Percentiles rank a stretch among this genome's conserved stretches.
phyloP scores from a whole-genome alignment of 2,888 invertebrate genomes.

The Heliconius hortense region DNA sequence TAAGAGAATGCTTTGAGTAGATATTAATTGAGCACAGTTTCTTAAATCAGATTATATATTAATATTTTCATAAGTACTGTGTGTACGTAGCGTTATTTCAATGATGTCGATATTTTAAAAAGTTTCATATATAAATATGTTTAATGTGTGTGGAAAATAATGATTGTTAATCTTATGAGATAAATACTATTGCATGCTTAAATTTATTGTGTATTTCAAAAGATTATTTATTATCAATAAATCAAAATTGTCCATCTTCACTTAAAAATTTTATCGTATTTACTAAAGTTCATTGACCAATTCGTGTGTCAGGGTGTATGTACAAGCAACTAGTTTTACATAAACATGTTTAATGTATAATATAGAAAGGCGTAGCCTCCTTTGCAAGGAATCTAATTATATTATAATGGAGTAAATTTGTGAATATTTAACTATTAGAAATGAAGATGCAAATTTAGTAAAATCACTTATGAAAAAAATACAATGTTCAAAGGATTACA shows the following conservation, averaged over 20 bases:
- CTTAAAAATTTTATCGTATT: conserved; percentile 20
- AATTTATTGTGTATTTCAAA: conserved; percentile 14
- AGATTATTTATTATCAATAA: background rate
- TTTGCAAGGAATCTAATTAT: background rate
- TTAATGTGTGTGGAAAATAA: conserved; percentile 9
- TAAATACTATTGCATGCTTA: conserved; percentile 21
- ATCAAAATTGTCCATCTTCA: conserved; percentile 14
- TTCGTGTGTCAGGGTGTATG: conserved; percentile 21
- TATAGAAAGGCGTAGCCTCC: background rate
- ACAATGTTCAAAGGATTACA: background rate
- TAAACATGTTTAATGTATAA: background rate
- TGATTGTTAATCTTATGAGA: conserved; percentile 9
- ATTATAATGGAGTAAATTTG: background rate
- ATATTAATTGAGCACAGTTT: background rate
- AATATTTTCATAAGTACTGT: conserved; percentile 21
- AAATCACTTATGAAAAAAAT: background rate
- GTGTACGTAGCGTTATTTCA: conserved; percentile 16
- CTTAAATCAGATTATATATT: conserved; percentile 7
- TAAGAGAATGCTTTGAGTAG: background rate
- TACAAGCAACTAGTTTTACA: conserved; percentile 32
- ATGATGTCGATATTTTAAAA: conserved; percentile 22
- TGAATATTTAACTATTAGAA: background rate
- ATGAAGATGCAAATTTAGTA: background rate
- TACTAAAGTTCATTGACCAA: conserved; percentile 22
- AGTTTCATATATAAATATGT: conserved; percentile 1